These are phyloP conservation scores for Mola mola DNA, from an alignment of 2,113 vertebrate species.

Conservation along the genomic window DNA sequence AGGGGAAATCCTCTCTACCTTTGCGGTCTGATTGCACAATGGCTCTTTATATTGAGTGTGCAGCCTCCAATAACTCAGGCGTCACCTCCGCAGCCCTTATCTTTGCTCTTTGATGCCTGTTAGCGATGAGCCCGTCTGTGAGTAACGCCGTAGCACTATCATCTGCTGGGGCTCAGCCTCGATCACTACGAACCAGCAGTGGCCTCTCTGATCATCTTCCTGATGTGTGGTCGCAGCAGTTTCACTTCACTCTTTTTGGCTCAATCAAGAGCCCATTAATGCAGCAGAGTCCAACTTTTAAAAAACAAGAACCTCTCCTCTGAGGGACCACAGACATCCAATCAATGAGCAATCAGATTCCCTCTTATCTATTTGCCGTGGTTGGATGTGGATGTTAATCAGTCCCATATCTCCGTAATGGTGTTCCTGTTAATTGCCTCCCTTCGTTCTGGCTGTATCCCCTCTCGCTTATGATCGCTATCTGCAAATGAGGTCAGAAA, in stretches of 20 bases:
- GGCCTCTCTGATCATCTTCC: conserved; percentile 56
- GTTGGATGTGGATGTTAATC: conserved; percentile 67
- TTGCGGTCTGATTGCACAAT: conserved; percentile 15
- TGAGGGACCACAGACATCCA: conserved; percentile 36
- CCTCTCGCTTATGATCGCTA: conserved; percentile 65
- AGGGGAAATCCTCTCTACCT: not conserved
- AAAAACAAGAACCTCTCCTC: conserved; percentile 46
- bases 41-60: not conserved
- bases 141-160: conserved; percentile 23
- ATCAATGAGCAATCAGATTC: conserved; percentile 67
- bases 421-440: conserved; percentile 68
- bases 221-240: conserved; percentile 55
- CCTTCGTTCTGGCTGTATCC: conserved; percentile 53
- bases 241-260: conserved; percentile 48
- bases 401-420: conserved; percentile 57
- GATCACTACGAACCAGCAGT: conserved; percentile 21
- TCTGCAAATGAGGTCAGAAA: conserved; percentile 72
- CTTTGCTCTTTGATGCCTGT: conserved; percentile 5
- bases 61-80: conserved; percentile 1
- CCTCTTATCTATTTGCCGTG: conserved; percentile 65
- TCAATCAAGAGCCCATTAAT: conserved; percentile 59
- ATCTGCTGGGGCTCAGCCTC: conserved; percentile 26
- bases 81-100: not conserved
- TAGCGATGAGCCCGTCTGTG: conserved; percentile 9
- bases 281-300: conserved; percentile 25